Evolutionary conservation across 2,888 invertebrate species (phyloP).

Genomic region (Trachelus stipa): DNA sequence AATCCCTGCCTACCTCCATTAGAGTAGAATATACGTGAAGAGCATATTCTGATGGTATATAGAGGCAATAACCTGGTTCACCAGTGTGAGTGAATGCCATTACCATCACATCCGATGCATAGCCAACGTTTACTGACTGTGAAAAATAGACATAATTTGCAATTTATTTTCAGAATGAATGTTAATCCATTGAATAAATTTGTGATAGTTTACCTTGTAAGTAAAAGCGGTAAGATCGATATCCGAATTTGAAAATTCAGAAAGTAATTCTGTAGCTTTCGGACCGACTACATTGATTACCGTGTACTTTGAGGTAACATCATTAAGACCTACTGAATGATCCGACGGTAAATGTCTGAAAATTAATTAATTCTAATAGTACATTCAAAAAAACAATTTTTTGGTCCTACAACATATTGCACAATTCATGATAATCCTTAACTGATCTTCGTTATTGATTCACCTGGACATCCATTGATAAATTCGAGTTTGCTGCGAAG

Average conservation of each 20-base stretch:
- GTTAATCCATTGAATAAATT: not conserved
- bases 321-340: conserved; percentile 73
- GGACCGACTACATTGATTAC: conserved; percentile 79
- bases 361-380: conserved; percentile 3
- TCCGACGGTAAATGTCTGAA: conserved; percentile 72
- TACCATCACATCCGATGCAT: conserved; percentile 77
- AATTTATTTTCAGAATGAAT: not conserved
- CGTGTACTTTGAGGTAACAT: conserved; percentile 80
- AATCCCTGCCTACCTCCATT: conserved; percentile 75
- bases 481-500: conserved; percentile 80
- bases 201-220: conserved; percentile 68
- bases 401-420: not conserved
- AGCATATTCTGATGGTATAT: conserved; percentile 80
- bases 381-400: not conserved
- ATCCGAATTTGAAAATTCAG: conserved; percentile 74
- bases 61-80: conserved; percentile 78
- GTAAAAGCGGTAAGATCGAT: conserved; percentile 74
- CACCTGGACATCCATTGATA: conserved; percentile 75
- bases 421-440: not conserved
- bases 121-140: conserved; percentile 75
- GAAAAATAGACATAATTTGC: conserved; percentile 20
- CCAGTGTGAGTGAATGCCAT: conserved; percentile 80
- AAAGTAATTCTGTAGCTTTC: conserved; percentile 74
- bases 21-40: conserved; percentile 79
- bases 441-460: conserved; percentile 6